These are phyloP conservation scores for Gymnopithys bicolor DNA, from an alignment of 2,797 vertebrate genomes.

Conservation along the genomic window DNA sequence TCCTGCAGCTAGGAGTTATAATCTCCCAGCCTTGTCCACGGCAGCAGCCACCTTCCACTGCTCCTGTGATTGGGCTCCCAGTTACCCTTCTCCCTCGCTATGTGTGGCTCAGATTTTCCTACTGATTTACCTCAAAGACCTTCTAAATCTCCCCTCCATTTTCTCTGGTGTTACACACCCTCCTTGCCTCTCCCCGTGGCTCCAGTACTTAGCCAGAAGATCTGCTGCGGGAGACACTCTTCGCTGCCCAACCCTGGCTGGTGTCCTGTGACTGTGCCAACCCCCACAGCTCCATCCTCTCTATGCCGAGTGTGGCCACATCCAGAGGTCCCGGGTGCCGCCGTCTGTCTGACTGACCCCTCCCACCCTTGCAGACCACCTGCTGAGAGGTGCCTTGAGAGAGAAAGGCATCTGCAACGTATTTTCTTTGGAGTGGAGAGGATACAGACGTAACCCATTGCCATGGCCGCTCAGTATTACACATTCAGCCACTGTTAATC, in stretches of 20 bases:
- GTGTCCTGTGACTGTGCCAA: not conserved
- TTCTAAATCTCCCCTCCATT: not conserved
- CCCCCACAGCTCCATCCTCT: not conserved
- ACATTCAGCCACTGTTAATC: not conserved
- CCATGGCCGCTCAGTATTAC: not conserved
- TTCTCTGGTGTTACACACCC: not conserved
- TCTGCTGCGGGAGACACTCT: not conserved
- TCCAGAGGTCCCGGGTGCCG: not conserved
- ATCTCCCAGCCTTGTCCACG: not conserved
- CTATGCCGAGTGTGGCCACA: fast-evolving
- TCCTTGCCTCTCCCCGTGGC: fast-evolving
- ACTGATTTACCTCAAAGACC: not conserved
- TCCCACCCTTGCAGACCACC: too few relatives aligned
- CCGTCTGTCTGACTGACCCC: not conserved
- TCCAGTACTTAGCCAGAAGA: fast-evolving
- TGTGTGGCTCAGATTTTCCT: not conserved
- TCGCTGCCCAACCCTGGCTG: not conserved
- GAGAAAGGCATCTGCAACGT: not conserved
- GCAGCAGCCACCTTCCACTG: not conserved
- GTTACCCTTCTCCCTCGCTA: not conserved
- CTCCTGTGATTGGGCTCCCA: fast-evolving
- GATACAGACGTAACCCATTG: not conserved
- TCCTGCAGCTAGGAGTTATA: not conserved
- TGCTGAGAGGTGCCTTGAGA: not conserved
- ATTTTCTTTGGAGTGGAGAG: not conserved